phyloP scores from a whole-genome alignment of 2,797 vertebrate genomes.

The Amniataba percoides region DNA sequence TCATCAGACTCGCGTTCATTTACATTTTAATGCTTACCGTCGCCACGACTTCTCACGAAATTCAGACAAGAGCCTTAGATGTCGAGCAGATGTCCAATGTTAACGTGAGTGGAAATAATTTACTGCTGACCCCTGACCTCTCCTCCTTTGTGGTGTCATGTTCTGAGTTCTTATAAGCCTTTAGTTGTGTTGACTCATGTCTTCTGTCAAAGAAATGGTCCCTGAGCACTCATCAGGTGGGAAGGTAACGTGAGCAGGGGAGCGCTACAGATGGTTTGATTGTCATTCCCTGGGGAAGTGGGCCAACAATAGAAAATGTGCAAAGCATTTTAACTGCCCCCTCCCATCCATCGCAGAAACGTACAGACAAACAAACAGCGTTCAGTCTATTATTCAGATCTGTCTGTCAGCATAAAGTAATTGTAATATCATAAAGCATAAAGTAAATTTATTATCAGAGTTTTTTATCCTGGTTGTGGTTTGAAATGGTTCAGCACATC shows the following conservation, averaged over 20 bases:
- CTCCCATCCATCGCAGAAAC: constrained; percentile 34
- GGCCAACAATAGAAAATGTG: constrained; percentile 65
- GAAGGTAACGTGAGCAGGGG: constrained; percentile 75
- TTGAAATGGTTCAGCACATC: constrained; percentile 16
- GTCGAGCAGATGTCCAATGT: constrained; percentile 31
- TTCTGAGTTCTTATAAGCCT: constrained; percentile 63
- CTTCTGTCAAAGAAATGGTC: constrained; percentile 71
- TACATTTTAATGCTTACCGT: constrained; percentile 44
- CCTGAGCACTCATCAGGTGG: constrained; percentile 64
- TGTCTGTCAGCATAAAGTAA: constrained; percentile 56
- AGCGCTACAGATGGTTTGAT: constrained; percentile 77
- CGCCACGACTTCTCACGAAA: constrained; percentile 21
- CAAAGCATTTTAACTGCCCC: constrained; percentile 58
- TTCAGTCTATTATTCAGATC: constrained; percentile 29
- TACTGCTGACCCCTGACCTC: constrained; percentile 65
- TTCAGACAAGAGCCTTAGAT: constrained; percentile 4
- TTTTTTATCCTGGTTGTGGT: constrained; percentile 3
- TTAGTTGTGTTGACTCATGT: constrained; percentile 78
- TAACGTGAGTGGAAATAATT: constrained; percentile 45
- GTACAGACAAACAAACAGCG: background rate
- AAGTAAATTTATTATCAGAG: constrained; percentile 43
- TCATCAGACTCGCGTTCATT: constrained; percentile 49
- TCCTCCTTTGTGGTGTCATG: constrained; percentile 59
- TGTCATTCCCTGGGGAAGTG: constrained; percentile 72
- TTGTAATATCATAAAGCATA: constrained; percentile 45